Conservation (phyloP, 2,797 vertebrate genomes). For the Alfaro cultratus region DNA sequence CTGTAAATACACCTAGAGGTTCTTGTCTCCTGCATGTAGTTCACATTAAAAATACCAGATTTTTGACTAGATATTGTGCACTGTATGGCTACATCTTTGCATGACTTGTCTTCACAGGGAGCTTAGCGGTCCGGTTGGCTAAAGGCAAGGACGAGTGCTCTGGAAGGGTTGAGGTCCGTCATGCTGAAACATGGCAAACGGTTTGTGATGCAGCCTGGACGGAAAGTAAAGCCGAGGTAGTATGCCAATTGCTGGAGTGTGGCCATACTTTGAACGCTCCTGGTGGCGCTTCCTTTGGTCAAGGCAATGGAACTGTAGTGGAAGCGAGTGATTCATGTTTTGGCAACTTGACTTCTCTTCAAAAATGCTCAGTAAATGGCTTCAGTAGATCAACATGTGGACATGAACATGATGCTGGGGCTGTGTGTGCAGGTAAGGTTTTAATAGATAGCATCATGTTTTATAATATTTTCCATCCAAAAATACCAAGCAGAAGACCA, state of each 20-base stretch:
- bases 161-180: slow-evolving; percentile 73
- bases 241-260: slow-evolving; percentile 63
- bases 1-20: neutral
- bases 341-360: slow-evolving; percentile 37
- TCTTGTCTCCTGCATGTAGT: neutral
- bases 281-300: slow-evolving; percentile 29
- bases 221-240: slow-evolving; percentile 45
- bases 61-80: neutral
- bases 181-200: slow-evolving; percentile 55
- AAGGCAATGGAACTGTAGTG: slow-evolving; percentile 60
- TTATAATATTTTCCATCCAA: neutral
- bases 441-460: neutral
- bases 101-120: slow-evolving; percentile 46
- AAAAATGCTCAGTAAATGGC: slow-evolving; percentile 54
- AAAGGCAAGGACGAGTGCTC: slow-evolving; percentile 47
- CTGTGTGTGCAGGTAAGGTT: slow-evolving; percentile 66
- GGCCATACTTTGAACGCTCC: slow-evolving; percentile 29
- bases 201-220: slow-evolving; percentile 73
- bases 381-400: slow-evolving; percentile 54
- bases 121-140: slow-evolving; percentile 55
- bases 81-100: neutral
- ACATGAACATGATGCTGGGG: slow-evolving; percentile 60
- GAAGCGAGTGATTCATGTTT: slow-evolving; percentile 58
- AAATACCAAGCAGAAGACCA: neutral
- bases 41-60: neutral